These are phyloP conservation scores for Steinernema hermaphroditum DNA, from an alignment of 2,888 invertebrate genomes.

Conservation along the genomic window DNA sequence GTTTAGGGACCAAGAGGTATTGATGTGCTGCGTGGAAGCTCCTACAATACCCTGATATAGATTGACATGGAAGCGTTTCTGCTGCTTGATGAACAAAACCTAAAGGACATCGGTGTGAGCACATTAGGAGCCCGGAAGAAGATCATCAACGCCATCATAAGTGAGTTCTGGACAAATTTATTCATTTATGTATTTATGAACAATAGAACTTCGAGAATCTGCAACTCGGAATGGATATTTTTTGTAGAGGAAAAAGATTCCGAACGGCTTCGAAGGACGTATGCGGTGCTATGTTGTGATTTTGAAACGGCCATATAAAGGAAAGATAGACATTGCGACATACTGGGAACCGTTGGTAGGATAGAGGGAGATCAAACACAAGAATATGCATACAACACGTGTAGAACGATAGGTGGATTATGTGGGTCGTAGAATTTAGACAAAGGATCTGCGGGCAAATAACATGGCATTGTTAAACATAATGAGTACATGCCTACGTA, in stretches of 20 bases:
- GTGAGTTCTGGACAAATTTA: conserved; percentile 42
- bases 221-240: conserved; percentile 51
- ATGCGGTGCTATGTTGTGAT: neutral
- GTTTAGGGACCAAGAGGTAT: conserved; percentile 62
- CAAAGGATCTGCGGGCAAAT: too few species aligned
- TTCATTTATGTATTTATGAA: neutral
- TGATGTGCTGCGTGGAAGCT: too few species aligned
- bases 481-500: too few species aligned
- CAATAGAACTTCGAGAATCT: conserved; percentile 61
- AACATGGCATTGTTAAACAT: too few species aligned
- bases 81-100: conserved; percentile 60
- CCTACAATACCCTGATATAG: conserved; percentile 43
- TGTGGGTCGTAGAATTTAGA: too few species aligned
- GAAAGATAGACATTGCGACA: neutral
- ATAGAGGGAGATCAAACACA: too few species aligned
- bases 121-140: conserved; percentile 65
- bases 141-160: conserved; percentile 62
- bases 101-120: conserved; percentile 63
- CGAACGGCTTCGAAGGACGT: neutral
- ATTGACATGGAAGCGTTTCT: conserved; percentile 65
- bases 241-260: conserved; percentile 11
- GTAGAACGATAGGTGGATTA: too few species aligned
- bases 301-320: neutral
- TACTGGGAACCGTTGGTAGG: too few species aligned
- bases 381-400: too few species aligned